Evolutionary conservation across 37 sponge, comb jelly and placozoan species (phyloP).

Genomic region (Cladorhizidae sp.): DNA sequence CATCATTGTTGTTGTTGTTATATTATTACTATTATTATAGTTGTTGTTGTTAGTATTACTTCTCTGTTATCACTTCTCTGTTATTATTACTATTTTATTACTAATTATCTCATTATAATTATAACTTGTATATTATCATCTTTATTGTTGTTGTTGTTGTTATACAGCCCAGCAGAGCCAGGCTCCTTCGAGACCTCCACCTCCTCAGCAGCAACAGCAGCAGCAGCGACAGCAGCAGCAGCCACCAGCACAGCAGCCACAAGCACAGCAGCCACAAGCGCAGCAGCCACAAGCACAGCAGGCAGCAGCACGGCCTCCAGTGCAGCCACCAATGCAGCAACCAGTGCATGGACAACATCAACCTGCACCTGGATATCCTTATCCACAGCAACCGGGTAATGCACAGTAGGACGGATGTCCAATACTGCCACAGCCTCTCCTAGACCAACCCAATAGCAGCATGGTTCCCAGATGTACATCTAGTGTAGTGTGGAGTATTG

Average conservation of each 20-base stretch:
- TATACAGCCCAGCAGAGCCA: conserved; percentile 4
- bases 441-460: too few relatives aligned
- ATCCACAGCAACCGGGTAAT: neutral
- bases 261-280: conserved; percentile 24
- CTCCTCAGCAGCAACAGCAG: conserved; percentile 20
- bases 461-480: too few relatives aligned
- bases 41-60: too few relatives aligned
- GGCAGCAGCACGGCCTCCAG: neutral
- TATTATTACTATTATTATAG: too few relatives aligned
- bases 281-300: neutral
- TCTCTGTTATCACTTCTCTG: too few relatives aligned
- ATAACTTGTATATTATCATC: too few relatives aligned
- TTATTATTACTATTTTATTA: too few relatives aligned
- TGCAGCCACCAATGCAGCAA: too few relatives aligned
- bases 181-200: conserved; percentile 29
- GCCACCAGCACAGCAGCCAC: neutral
- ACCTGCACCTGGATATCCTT: too few relatives aligned
- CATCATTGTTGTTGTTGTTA: too few relatives aligned
- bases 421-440: neutral
- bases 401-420: neutral
- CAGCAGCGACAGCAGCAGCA: conserved; percentile 6
- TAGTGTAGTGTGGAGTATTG: too few relatives aligned
- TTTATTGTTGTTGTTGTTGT: neutral
- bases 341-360: neutral
- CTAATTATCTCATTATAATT: too few relatives aligned